A percentile compares a stretch with the other conserved stretches of the same genome.
Evolutionary conservation across 2,797 vertebrate species (phyloP).

Genomic region (Falco novaeseelandiae): DNA sequence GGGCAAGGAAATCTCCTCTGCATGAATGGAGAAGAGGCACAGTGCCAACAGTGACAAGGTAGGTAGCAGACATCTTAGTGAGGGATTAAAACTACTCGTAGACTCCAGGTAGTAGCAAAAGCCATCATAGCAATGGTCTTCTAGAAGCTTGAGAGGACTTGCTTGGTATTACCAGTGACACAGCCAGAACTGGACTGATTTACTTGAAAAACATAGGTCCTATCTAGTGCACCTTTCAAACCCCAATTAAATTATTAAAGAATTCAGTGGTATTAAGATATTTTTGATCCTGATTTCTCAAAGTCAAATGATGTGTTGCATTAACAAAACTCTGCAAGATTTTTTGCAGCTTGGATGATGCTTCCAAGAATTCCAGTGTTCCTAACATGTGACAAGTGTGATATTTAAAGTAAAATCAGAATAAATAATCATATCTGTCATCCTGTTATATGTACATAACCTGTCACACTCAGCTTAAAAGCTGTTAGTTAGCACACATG

Average conservation of each 20-base stretch:
- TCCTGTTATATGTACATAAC: too few relatives aligned
- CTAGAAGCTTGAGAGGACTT: neutral
- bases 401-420: neutral
- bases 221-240: neutral
- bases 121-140: neutral
- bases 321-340: neutral
- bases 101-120: neutral
- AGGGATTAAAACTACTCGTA: neutral
- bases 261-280: neutral
- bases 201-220: neutral
- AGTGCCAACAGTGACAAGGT: neutral
- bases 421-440: neutral
- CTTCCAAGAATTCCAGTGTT: neutral
- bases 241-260: neutral
- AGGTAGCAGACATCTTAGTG: neutral
- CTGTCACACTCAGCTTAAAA: neutral
- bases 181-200: neutral
- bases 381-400: neutral
- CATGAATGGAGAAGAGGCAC: neutral
- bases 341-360: neutral
- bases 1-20: neutral
- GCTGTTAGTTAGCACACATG: neutral
- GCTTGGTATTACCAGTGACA: neutral
- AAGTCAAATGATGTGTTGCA: neutral
- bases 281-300: neutral